Evolutionary conservation across 2,888 invertebrate genomes (phyloP), one percentile per base, ranked within the genome.

Genomic region (Tribolium freemani): DNA sequence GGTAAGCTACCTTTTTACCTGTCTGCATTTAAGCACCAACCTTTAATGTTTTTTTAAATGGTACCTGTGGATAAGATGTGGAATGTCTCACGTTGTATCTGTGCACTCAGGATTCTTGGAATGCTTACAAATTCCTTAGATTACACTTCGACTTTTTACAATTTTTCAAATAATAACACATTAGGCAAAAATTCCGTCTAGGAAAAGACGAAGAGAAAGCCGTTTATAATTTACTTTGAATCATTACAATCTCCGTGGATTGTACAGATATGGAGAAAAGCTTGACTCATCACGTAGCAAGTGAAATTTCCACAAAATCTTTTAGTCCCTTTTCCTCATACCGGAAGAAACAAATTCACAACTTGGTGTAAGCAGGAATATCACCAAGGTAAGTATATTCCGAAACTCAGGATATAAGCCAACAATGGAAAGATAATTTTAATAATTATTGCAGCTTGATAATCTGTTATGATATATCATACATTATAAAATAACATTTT

Each of bases 331-430:
- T 61, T 54, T 66, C 66, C 46, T 45, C 48, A 48, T 46, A 56
- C 46, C 57, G 68, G 68, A 68, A 68, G 48, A 68, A 68, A 38
- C 68, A 50, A 50, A 44, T 66, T 66, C 54, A 9, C 66, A 38
- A 46, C 44, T 66, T 44, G 9, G 31, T 44, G 31, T 56, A n/a
- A 30, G 50, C 64, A 54, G 63, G 51, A 63, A 63, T 63, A 66
- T 46, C 60, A 66, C 60, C 46, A 58, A 71, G 72, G 72, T 57
- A 50, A 56, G 68, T 69, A 38, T 54, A 75, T 71, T 70, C 75
- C 68, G 76, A 71, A 76, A 74, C 51, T 54, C 71, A 73, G 75
- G 77, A 77, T 71, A 76, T 77, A 75, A 73, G 71, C 76, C 76
- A 77, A 77, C 72, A 71, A 75, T 73, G 68, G 64, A 60, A 69